Percentiles rank a stretch among this genome's conserved stretches.
phyloP scores from a whole-genome alignment of 2,888 invertebrate genomes.

The Dicycla oo region DNA sequence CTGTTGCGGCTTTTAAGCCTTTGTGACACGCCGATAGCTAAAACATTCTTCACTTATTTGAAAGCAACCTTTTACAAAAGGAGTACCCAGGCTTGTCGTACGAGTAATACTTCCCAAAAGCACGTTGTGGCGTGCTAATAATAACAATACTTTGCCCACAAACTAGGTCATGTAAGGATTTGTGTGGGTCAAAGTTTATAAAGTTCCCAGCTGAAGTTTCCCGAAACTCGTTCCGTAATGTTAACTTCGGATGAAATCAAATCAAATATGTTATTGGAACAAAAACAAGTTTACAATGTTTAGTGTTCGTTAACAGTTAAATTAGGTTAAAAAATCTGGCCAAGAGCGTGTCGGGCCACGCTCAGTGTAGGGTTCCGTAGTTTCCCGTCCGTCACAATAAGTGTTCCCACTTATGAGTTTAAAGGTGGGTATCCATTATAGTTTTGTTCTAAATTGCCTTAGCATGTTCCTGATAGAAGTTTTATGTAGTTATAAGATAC shows the following conservation, averaged over 20 bases:
- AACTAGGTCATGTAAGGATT: constrained; percentile 12
- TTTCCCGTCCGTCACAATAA: no score
- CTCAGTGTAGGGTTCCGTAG: no score
- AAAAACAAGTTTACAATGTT: no score
- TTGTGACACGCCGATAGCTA: neutral
- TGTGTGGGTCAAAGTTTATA: constrained; percentile 19
- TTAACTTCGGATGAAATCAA: constrained; percentile 9
- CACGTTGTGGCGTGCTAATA: neutral
- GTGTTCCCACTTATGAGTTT: no score
- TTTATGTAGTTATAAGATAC: no score
- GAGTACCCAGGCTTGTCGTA: neutral
- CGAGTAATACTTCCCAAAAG: neutral
- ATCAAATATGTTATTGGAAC: no score
- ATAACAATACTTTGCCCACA: constrained; percentile 5
- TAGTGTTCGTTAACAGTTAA: no score
- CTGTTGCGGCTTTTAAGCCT: neutral
- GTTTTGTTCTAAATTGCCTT: no score
- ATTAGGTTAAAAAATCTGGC: no score
- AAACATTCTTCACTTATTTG: neutral
- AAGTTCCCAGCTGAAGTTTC: constrained; percentile 20
- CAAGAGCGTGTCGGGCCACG: no score
- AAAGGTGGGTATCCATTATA: no score
- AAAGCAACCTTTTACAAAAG: neutral
- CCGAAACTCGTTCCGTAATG: neutral
- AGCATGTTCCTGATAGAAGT: no score